Evolutionary conservation across 1,140 invertebrate species (phyloP).

Genomic region (Cyphomyrmex costatus): DNA sequence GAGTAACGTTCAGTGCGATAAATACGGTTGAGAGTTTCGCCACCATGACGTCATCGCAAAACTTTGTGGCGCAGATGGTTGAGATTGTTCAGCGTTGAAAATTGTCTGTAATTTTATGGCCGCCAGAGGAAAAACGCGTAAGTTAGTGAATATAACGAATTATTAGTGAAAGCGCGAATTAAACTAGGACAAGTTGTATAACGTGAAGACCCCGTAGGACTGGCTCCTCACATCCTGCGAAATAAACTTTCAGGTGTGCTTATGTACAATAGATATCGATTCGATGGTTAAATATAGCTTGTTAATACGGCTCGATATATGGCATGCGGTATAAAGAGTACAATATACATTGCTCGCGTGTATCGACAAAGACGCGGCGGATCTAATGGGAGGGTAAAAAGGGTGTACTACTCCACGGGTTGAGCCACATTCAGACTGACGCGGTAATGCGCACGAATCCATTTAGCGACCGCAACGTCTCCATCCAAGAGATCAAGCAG

Average conservation of each 20-base stretch:
- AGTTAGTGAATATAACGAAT: conserved; percentile 42
- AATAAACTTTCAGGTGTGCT: conserved; percentile 35
- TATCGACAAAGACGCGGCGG: conserved; percentile 59
- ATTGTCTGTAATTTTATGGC: conserved; percentile 59
- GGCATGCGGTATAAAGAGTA: neutral
- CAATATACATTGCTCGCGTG: neutral
- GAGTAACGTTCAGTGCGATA: conserved; percentile 51
- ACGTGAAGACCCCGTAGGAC: too few species aligned
- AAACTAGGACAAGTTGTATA: conserved; percentile 40
- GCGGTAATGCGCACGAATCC: conserved; percentile 82
- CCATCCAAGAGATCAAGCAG: conserved; percentile 63
- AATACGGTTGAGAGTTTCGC: conserved; percentile 46
- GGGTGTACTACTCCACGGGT: conserved; percentile 53
- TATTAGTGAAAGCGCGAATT: conserved; percentile 39
- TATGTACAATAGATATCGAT: conserved; percentile 23
- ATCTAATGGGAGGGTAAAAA: conserved; percentile 66
- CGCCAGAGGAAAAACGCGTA: conserved; percentile 46
- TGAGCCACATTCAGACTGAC: conserved; percentile 70
- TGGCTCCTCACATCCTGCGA: neutral
- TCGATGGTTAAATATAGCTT: conserved; percentile 38
- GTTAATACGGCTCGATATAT: conserved; percentile 31
- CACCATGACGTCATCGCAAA: conserved; percentile 33
- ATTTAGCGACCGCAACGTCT: conserved; percentile 82
- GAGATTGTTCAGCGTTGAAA: conserved; percentile 55
- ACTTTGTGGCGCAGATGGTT: conserved; percentile 55